phyloP scores from a whole-genome alignment of 2,113 vertebrate genomes.

The Ondatra zibethicus region DNA sequence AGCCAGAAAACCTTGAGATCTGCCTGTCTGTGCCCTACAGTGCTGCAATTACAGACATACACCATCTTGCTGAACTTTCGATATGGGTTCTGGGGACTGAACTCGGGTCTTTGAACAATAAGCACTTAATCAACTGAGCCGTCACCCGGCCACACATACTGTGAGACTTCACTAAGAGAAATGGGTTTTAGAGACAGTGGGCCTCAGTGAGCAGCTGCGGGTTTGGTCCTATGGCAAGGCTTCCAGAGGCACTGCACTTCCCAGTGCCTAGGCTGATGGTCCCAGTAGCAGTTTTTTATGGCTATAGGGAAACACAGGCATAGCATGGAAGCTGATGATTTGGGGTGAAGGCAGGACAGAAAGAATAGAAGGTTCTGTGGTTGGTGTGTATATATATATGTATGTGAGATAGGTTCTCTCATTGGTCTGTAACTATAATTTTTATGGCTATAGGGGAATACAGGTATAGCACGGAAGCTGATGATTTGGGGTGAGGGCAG shows the following conservation, averaged over 20 bases:
- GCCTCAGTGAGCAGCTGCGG: neutral
- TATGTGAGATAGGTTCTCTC: neutral
- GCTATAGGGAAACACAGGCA: neutral
- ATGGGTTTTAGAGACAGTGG: neutral
- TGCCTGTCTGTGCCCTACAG: too few species aligned
- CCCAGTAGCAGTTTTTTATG: neutral
- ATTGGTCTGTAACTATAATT: neutral
- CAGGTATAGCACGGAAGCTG: neutral
- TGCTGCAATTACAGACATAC: neutral
- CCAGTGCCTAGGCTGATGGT: neutral
- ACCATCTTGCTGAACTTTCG: neutral
- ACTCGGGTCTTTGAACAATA: neutral
- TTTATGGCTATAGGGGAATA: too few species aligned
- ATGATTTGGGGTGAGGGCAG: neutral
- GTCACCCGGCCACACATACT: accelerated
- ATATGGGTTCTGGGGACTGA: neutral
- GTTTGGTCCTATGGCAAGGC: neutral
- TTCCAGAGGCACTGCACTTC: neutral
- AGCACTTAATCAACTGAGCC: neutral
- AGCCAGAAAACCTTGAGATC: neutral
- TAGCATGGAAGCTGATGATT: neutral
- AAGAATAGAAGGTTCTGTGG: neutral
- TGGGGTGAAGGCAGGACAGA: neutral
- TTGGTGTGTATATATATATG: neutral
- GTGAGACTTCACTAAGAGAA: neutral